Base-by-base conservation (phyloP, 2,888 invertebrate species). In the Agrochola litura region DNA sequence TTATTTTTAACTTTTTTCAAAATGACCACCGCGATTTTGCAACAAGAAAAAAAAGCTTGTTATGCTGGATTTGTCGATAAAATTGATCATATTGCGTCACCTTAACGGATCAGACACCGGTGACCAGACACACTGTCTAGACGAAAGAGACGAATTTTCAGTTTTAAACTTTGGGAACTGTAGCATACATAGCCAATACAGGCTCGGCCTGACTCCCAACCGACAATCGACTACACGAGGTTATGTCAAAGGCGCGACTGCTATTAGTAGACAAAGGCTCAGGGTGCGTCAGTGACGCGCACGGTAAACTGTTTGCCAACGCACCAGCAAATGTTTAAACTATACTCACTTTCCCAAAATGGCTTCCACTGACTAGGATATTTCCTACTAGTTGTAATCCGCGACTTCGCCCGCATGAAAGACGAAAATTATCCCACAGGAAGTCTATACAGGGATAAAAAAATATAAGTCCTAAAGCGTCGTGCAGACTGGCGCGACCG, bases 201-300 rank as follows among this genome's bases (percentile, higher is more conserved):
- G 49, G 76, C 70, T 43, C 10, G 61, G 75, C 41, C 41, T 43
- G 25, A 58, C 30, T 37, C 6, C 67, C 37, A 22, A n/a, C 61
- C 43, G n/a, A 71, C 79, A 73, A 73, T 81, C 63, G 52, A 63
- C 14, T 12, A 25, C 43, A 65, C 76, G 67, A 81, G 76, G 81
- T 52, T 70, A 71, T 72, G 52, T 76, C 81, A 63, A 54, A 76
- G 81, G 81, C 52, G 66, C 56, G 81, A 68, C 82, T 71, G 25
- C 64, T 74, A 78, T 83, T 78, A 68, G 70, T 68, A 68, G 70
- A 74, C 83, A 82, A 72, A 77, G 54, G 30, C 54, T 56, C 58
- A 14, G 68, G 83, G 81, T 68, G 81, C 76, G 81, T 76, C 81
- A 9, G 68, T 77, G 82, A 81, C 68, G 83, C 60, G 68, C 37